A percentile compares a stretch with the other conserved stretches of the same genome.
These are phyloP conservation scores for Telenomus remus DNA, from an alignment of 1,140 invertebrate species.

Conservation along the genomic window DNA sequence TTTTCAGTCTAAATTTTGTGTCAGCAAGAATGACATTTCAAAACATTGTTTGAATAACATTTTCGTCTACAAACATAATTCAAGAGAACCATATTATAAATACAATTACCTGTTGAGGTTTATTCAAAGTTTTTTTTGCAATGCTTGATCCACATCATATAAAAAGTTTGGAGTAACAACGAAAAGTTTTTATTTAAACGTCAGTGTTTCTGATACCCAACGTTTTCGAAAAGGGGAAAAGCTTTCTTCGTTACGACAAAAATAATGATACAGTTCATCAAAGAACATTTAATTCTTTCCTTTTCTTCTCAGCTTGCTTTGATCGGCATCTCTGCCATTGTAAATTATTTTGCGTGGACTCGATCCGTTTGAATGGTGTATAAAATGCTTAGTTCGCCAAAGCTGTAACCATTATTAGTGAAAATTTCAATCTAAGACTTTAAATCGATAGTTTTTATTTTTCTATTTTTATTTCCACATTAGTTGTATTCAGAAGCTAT, in stretches of 20 bases:
- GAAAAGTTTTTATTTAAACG: too few species aligned
- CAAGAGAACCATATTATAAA: too few species aligned
- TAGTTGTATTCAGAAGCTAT: too few species aligned
- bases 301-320: conserved; percentile 10
- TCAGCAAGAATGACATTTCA: too few species aligned
- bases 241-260: not conserved
- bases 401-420: not conserved
- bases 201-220: too few species aligned
- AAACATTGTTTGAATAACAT: too few species aligned
- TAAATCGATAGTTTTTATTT: too few species aligned
- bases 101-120: too few species aligned
- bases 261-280: conserved; percentile 13
- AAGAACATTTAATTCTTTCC: conserved; percentile 7
- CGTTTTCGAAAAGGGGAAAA: not conserved
- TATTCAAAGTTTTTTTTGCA: too few species aligned
- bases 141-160: not conserved
- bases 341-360: conserved; percentile 27
- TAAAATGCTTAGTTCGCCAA: not conserved
- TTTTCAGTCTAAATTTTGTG: too few species aligned
- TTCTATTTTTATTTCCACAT: too few species aligned
- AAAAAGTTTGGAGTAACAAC: not conserved
- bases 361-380: not conserved
- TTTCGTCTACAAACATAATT: too few species aligned
- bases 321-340: conserved; percentile 10
- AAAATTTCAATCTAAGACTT: not conserved